phyloP scores from a whole-genome alignment of 2,113 vertebrate species.

The Anolis sagrei region DNA sequence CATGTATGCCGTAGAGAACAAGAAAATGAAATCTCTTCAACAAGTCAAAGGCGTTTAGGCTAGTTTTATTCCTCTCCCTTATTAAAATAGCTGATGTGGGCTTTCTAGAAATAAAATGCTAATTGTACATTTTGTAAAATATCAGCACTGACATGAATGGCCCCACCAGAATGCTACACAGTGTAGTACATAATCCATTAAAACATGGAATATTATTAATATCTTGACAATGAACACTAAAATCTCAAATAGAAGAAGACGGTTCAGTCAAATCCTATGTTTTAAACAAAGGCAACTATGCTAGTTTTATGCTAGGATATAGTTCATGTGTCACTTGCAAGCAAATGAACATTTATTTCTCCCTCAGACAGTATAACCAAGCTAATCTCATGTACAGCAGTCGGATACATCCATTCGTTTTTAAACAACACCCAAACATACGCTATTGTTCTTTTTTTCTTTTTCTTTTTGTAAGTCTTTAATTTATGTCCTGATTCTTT shows the following conservation, averaged over 20 bases:
- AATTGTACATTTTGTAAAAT: background rate
- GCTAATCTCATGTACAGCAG: constrained; percentile 9
- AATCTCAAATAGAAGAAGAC: constrained; percentile 53
- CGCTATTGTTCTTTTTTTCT: background rate
- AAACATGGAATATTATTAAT: constrained; percentile 72
- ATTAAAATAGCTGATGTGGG: background rate
- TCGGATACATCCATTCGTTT: constrained; percentile 30
- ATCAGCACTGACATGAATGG: constrained; percentile 20
- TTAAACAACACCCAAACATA: background rate
- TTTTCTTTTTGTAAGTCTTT: background rate
- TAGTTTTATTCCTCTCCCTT: background rate
- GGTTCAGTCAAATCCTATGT: constrained; percentile 14
- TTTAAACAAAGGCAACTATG: constrained; percentile 54
- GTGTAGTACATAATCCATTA: constrained; percentile 69
- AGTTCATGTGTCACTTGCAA: constrained; percentile 12
- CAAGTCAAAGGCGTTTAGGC: background rate
- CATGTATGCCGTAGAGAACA: background rate
- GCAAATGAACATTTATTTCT: background rate
- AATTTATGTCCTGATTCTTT: constrained; percentile 82
- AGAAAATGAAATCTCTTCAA: background rate
- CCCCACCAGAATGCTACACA: constrained; percentile 18
- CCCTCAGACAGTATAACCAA: constrained; percentile 7
- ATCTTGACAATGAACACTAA: constrained; percentile 74
- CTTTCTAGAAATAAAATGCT: background rate
- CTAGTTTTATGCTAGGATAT: constrained; percentile 19